Evolutionary conservation across 2,888 invertebrate genomes (phyloP).

Genomic region (Raillietiella orientalis): DNA sequence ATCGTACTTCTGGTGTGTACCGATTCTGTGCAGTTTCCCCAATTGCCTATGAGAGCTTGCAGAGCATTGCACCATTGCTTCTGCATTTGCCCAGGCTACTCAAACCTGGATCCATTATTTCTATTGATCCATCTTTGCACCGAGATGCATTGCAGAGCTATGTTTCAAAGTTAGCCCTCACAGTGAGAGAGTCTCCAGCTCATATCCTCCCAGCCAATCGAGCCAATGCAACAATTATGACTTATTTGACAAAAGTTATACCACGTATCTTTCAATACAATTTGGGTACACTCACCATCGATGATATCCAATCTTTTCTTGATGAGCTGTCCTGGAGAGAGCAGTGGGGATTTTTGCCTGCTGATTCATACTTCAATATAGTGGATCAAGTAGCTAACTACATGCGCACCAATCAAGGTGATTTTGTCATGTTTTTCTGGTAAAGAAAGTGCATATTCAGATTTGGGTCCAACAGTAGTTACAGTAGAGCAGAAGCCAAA

Average conservation of each 20-base stretch:
- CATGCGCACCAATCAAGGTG: slow-evolving; percentile 27
- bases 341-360: slow-evolving; percentile 39
- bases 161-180: too few relatives aligned
- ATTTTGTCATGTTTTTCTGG: background rate
- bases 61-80: too few relatives aligned
- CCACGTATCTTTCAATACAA: slow-evolving; percentile 26
- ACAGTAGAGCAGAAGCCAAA: too few relatives aligned
- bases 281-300: slow-evolving; percentile 38
- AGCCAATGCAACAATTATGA: background rate
- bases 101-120: too few relatives aligned
- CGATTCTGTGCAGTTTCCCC: slow-evolving; percentile 7
- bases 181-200: too few relatives aligned
- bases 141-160: too few relatives aligned
- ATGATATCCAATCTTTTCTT: slow-evolving; percentile 62
- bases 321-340: slow-evolving; percentile 71
- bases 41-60: too few relatives aligned
- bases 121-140: too few relatives aligned
- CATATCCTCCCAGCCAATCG: too few relatives aligned
- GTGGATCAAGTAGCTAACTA: slow-evolving; percentile 43
- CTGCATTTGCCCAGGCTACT: too few relatives aligned
- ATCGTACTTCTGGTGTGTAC: slow-evolving; percentile 6
- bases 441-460: too few relatives aligned
- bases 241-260: background rate
- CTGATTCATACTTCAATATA: slow-evolving; percentile 45
- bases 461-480: too few relatives aligned